phyloP scores from a whole-genome alignment of 2,888 invertebrate species.

The Oscheius sp. region DNA sequence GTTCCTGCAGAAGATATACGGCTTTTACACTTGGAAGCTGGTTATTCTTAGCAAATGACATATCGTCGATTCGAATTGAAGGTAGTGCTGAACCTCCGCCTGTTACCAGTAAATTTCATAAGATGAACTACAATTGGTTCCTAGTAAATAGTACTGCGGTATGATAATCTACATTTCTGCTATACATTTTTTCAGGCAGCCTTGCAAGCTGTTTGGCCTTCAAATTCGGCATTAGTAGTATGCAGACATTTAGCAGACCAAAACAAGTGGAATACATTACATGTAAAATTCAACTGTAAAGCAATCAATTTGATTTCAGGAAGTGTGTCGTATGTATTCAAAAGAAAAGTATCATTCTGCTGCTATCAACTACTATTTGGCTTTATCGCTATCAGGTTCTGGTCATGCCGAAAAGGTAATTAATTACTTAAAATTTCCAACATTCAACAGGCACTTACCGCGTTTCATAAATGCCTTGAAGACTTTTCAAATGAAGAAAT shows the following conservation, averaged over 20 bases:
- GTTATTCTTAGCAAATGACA: constrained; percentile 17
- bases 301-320: background rate
- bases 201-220: background rate
- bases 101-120: background rate
- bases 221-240: background rate
- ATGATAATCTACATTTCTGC: background rate
- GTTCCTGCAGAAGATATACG: background rate
- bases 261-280: constrained; percentile 3
- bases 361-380: constrained; percentile 55
- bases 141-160: too few species aligned
- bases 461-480: constrained; percentile 47
- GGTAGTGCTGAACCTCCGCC: constrained; percentile 2
- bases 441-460: constrained; percentile 23
- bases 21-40: constrained; percentile 8
- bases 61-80: background rate
- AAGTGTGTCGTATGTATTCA: constrained; percentile 4
- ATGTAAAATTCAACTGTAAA: constrained; percentile 2
- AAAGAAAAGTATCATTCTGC: background rate
- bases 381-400: constrained; percentile 55
- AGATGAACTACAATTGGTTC: constrained; percentile 23
- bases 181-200: background rate
- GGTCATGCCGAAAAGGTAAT: constrained; percentile 49
- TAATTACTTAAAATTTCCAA: background rate
- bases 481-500: constrained; percentile 46
- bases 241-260: constrained; percentile 8